Evolutionary conservation across 2,888 invertebrate species (phyloP).

Genomic region (Noctua pronuba): DNA sequence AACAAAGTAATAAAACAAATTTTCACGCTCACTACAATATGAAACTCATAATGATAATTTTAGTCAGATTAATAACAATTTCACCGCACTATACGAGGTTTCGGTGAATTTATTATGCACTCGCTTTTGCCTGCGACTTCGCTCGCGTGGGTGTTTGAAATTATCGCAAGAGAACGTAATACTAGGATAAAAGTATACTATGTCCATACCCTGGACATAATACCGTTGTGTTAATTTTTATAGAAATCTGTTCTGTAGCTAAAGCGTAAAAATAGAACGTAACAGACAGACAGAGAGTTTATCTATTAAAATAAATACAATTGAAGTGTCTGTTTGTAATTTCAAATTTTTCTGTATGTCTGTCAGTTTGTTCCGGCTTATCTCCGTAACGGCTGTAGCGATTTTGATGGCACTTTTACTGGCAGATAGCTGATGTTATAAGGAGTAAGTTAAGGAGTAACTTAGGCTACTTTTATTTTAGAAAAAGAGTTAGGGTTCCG

Average conservation of each 20-base stretch:
- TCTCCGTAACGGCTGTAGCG: neutral
- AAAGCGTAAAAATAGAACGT: neutral
- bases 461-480: too few relatives aligned
- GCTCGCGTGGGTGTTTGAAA: neutral
- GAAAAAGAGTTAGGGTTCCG: too few relatives aligned
- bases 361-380: neutral
- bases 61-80: conserved; percentile 55
- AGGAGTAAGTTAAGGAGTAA: too few relatives aligned
- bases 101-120: conserved; percentile 30
- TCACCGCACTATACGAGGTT: conserved; percentile 12
- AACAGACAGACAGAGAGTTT: neutral
- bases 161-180: neutral
- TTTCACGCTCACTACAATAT: conserved; percentile 24
- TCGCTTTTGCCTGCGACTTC: neutral
- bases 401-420: neutral
- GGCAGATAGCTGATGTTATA: neutral
- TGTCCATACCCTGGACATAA: neutral
- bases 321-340: too few relatives aligned
- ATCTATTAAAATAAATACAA: neutral
- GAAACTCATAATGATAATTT: conserved; percentile 54
- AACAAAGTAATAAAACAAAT: conserved; percentile 59
- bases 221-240: neutral
- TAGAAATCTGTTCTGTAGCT: neutral
- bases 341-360: too few relatives aligned
- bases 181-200: neutral